Evolutionary conservation across 2,797 vertebrate genomes (phyloP).

Genomic region (Rhincodon typus): DNA sequence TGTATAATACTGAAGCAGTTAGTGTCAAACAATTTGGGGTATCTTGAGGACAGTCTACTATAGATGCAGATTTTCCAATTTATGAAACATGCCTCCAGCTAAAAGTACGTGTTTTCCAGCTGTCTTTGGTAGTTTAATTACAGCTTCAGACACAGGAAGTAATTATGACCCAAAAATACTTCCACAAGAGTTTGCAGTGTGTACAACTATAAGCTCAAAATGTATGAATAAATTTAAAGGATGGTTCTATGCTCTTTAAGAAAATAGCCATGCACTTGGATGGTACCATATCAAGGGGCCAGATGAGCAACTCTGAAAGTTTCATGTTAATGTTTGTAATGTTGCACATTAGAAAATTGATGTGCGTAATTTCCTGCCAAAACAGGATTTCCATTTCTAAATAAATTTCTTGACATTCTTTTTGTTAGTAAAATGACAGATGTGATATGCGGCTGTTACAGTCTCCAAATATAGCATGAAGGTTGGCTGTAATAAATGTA

Average conservation of each 20-base stretch:
- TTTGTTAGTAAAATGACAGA: background rate
- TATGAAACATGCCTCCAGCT: background rate
- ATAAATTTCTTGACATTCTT: background rate
- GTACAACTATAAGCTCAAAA: background rate
- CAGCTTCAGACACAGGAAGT: background rate
- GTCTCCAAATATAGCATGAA: background rate
- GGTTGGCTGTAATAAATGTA: background rate
- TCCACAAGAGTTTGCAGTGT: background rate
- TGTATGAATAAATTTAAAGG: background rate
- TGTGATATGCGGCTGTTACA: background rate
- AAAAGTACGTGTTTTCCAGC: background rate
- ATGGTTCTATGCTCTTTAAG: background rate
- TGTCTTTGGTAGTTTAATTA: background rate
- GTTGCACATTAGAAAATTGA: background rate
- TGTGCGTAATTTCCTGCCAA: background rate
- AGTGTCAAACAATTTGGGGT: background rate
- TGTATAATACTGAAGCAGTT: background rate
- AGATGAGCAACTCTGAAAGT: background rate
- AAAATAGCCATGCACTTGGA: background rate
- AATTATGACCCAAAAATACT: slow-evolving; percentile 1
- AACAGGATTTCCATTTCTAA: background rate
- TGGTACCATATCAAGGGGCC: background rate
- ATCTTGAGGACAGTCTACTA: background rate
- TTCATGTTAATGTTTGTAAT: background rate
- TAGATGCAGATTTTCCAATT: background rate